Evolutionary conservation across 2,797 vertebrate species (phyloP).

Genomic region (Artibeus lituratus): DNA sequence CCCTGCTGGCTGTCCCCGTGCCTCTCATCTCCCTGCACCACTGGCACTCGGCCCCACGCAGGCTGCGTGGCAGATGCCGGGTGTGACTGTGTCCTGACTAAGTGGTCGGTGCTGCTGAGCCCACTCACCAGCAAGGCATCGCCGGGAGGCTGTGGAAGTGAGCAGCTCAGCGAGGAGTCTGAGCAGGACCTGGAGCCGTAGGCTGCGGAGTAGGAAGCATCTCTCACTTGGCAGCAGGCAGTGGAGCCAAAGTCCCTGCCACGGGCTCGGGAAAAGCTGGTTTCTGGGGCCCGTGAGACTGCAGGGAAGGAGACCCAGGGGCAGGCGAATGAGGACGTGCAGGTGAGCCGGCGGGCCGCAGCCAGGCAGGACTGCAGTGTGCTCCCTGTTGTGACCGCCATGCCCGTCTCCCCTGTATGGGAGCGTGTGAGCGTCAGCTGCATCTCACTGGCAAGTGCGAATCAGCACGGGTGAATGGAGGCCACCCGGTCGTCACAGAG

Average conservation of each 20-base stretch:
- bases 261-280: neutral
- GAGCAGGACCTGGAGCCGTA: neutral
- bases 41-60: neutral
- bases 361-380: accelerated
- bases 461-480: accelerated
- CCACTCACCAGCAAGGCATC: neutral
- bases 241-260: neutral
- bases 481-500: neutral
- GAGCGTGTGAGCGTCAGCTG: accelerated
- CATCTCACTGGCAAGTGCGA: neutral
- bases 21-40: neutral
- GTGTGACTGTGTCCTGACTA: no score
- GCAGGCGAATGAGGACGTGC: neutral
- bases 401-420: neutral
- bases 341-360: accelerated
- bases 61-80: neutral
- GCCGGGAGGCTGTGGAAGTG: neutral
- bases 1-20: neutral
- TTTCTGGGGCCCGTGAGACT: accelerated
- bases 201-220: neutral
- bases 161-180: neutral
- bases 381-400: accelerated
- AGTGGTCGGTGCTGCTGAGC: neutral
- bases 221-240: neutral
- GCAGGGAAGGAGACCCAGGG: accelerated